Conservation (phyloP, 2,113 vertebrate genomes). For the Gnathonemus echidnorhynchus region DNA sequence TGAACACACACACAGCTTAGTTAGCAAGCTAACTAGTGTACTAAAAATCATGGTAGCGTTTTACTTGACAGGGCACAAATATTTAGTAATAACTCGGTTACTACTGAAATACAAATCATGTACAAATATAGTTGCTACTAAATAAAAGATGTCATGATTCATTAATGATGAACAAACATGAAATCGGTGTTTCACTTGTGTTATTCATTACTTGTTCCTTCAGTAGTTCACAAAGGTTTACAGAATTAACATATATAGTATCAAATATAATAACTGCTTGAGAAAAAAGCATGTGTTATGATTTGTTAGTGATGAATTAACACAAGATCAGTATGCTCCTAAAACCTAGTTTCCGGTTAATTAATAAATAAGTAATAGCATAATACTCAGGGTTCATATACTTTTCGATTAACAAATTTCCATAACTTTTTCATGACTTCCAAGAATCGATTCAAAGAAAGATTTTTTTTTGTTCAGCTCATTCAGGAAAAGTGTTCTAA, state of each 20-base stretch:
- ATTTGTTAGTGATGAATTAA: not conserved
- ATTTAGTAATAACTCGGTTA: not conserved
- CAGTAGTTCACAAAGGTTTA: not conserved
- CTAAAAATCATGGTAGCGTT: not conserved
- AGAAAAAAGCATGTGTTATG: not conserved
- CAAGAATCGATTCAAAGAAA: too few relatives aligned
- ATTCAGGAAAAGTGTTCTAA: too few relatives aligned
- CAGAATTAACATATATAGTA: not conserved
- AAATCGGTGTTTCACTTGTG: not conserved
- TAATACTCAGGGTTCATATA: not conserved
- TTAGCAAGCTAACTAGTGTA: not conserved
- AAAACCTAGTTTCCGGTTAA: not conserved
- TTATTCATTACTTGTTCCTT: not conserved
- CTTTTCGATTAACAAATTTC: too few relatives aligned
- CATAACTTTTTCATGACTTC: too few relatives aligned
- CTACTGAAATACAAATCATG: not conserved
- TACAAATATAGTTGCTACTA: not conserved
- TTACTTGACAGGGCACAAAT: not conserved
- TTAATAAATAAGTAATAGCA: not conserved
- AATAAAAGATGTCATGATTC: not conserved
- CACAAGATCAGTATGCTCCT: not conserved
- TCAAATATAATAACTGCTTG: not conserved
- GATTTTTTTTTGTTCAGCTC: too few relatives aligned
- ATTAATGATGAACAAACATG: not conserved
- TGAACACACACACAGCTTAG: not conserved